Evolutionary conservation across 2,797 vertebrate genomes (phyloP).

Genomic region (Leptatherina wallacei): DNA sequence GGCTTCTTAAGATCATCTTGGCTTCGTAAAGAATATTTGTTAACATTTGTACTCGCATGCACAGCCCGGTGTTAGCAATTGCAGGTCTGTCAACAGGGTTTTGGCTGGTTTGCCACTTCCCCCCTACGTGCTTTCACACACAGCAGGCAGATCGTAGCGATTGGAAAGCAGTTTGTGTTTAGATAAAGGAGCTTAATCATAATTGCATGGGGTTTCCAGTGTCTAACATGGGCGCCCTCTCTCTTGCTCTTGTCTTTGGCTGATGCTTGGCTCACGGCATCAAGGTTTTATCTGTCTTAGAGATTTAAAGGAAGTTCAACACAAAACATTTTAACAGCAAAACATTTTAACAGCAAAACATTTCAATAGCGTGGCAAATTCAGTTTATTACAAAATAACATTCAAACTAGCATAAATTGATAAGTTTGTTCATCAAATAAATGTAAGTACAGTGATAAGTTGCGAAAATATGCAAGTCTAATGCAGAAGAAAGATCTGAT

Average conservation of each 20-base stretch:
- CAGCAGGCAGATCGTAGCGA: slow-evolving; percentile 62
- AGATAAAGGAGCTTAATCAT: slow-evolving; percentile 67
- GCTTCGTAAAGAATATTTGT: slow-evolving; percentile 22
- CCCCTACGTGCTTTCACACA: slow-evolving; percentile 68
- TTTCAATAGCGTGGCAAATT: neutral
- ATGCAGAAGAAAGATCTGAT: neutral
- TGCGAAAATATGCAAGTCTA: neutral
- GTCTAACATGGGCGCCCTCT: slow-evolving; percentile 32
- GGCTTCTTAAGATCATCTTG: slow-evolving; percentile 16
- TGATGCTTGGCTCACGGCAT: slow-evolving; percentile 10
- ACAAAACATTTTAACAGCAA: neutral
- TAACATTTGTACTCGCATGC: slow-evolving; percentile 18
- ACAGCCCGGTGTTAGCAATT: slow-evolving; percentile 20
- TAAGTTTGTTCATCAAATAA: neutral
- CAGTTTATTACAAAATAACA: neutral
- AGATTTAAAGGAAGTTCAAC: neutral
- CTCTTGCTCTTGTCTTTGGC: slow-evolving; percentile 24
- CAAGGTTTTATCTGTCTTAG: slow-evolving; percentile 7
- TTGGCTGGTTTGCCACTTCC: slow-evolving; percentile 46
- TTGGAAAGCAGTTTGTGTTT: slow-evolving; percentile 71
- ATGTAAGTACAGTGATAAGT: neutral
- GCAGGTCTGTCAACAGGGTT: slow-evolving; percentile 45
- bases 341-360: neutral
- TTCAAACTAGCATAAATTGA: neutral
- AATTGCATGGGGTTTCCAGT: slow-evolving; percentile 54